Conservation (phyloP, 2,888 invertebrate species). For the Pogonocherus hispidulus region DNA sequence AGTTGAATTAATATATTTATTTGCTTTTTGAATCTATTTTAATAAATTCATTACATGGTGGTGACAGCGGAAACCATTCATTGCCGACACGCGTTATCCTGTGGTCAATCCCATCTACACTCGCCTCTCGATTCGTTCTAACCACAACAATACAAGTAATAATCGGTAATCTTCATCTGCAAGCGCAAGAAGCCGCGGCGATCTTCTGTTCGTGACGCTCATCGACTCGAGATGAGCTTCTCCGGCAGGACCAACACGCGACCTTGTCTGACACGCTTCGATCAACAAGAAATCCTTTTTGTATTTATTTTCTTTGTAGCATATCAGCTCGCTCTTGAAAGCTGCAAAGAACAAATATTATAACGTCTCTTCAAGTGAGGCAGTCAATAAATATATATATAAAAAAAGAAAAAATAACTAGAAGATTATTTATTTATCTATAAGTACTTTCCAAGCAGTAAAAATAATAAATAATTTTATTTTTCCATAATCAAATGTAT, state of each 20-base stretch:
- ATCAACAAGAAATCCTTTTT: constrained; percentile 20
- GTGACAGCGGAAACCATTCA: background rate
- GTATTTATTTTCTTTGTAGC: background rate
- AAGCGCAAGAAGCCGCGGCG: constrained; percentile 12
- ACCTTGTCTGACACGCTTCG: constrained; percentile 31
- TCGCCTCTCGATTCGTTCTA: constrained; percentile 1
- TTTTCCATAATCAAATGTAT: too few species aligned
- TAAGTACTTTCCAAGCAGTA: too few species aligned
- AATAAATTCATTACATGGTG: background rate
- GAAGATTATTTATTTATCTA: too few species aligned
- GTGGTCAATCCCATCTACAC: constrained; percentile 6
- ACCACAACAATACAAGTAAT: constrained; percentile 24
- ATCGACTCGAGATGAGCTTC: constrained; percentile 14
- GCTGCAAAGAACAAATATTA: too few species aligned
- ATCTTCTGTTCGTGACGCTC: constrained; percentile 23
- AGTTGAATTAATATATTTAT: background rate
- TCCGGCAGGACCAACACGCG: constrained; percentile 20
- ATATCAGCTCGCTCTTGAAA: background rate
- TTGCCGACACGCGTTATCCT: constrained; percentile 11
- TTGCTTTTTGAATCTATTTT: background rate
- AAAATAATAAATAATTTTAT: too few species aligned
- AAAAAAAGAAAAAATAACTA: too few species aligned
- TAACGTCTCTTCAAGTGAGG: too few species aligned
- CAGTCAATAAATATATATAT: too few species aligned
- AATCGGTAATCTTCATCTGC: constrained; percentile 18